Evolutionary conservation across 2,113 vertebrate genomes (phyloP).

Genomic region (Promerops cafer): DNA sequence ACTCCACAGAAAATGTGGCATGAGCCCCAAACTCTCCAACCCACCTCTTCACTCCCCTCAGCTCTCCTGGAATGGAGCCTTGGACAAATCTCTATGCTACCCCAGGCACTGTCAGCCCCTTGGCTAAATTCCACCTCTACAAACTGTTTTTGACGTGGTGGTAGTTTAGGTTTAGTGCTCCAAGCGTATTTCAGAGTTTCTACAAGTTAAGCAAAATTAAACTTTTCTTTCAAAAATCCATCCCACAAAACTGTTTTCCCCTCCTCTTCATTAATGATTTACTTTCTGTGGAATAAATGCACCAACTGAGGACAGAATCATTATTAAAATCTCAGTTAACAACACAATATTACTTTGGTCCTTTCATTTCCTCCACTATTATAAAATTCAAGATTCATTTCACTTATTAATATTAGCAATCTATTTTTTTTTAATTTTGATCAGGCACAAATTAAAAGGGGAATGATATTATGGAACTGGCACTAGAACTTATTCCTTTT

Average conservation of each 20-base stretch:
- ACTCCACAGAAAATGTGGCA: background rate
- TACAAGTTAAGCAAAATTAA: background rate
- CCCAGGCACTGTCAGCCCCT: background rate
- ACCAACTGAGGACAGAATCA: conserved; percentile 56
- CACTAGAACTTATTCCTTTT: background rate
- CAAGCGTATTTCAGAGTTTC: background rate
- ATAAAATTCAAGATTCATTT: conserved; percentile 67
- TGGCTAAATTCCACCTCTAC: background rate
- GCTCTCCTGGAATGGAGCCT: background rate
- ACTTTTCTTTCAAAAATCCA: conserved; percentile 39
- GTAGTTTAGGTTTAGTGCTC: background rate
- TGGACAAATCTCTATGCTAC: background rate
- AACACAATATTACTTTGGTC: conserved; percentile 55
- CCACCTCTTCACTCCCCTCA: background rate
- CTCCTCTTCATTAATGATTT: conserved; percentile 57
- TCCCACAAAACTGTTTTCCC: conserved; percentile 5
- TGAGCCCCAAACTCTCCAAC: background rate
- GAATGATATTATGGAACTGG: background rate
- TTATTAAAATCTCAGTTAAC: conserved; percentile 67
- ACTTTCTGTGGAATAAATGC: conserved; percentile 38
- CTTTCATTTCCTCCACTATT: conserved; percentile 54
- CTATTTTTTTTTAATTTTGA: conserved; percentile 53
- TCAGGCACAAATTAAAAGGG: conserved; percentile 45
- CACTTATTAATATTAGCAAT: conserved; percentile 63
- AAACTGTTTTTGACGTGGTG: background rate